Evolutionary conservation across 2,888 invertebrate species (phyloP).

Genomic region (Pseudoips prasinana): DNA sequence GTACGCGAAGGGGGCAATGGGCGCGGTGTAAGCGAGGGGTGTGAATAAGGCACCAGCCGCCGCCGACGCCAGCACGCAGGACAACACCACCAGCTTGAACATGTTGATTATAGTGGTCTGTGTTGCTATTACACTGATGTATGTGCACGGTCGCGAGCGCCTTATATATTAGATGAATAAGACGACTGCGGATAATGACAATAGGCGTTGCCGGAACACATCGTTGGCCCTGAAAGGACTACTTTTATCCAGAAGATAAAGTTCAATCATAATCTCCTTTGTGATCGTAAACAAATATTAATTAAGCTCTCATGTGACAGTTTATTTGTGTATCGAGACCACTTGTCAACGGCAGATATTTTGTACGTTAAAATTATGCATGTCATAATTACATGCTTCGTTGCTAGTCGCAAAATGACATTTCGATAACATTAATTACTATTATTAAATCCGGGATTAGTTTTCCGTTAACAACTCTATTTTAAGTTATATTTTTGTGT

Average conservation of each 20-base stretch:
- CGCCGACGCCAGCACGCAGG: constrained; percentile 82
- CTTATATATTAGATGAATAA: constrained; percentile 55
- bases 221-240: constrained; percentile 57
- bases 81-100: constrained; percentile 83
- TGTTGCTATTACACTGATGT: constrained; percentile 69
- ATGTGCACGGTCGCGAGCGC: constrained; percentile 26
- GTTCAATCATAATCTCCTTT: constrained; percentile 16
- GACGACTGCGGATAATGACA: constrained; percentile 13
- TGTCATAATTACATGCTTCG: constrained; percentile 15
- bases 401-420: constrained; percentile 8
- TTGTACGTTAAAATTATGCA: constrained; percentile 12
- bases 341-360: constrained; percentile 18
- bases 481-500: too few species aligned
- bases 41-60: constrained; percentile 52
- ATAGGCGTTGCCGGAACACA: constrained; percentile 54
- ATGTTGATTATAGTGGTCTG: constrained; percentile 68
- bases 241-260: constrained; percentile 54
- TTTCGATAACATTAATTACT: constrained; percentile 9
- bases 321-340: constrained; percentile 10
- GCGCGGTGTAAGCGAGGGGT: constrained; percentile 16
- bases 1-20: constrained; percentile 32
- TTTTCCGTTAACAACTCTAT: too few species aligned
- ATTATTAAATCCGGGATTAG: constrained; percentile 16
- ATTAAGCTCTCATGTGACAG: constrained; percentile 9
- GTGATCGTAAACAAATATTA: constrained; percentile 17